phyloP scores from a whole-genome alignment of 2,888 invertebrate species.

The Pheosia tremula region DNA sequence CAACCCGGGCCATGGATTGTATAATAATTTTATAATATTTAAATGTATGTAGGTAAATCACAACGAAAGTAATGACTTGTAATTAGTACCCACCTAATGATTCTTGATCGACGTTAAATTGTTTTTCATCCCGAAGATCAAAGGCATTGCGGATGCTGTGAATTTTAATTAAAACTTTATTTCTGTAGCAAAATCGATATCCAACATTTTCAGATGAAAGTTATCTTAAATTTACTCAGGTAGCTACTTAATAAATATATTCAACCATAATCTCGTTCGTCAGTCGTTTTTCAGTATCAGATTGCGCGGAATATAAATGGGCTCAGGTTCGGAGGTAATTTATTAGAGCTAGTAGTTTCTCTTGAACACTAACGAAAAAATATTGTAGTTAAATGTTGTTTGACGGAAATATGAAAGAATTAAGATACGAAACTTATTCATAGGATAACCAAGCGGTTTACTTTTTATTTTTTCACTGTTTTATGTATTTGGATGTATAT shows the following conservation, averaged over 20 bases:
- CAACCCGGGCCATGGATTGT: too few species aligned
- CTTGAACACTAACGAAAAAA: background rate
- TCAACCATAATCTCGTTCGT: background rate
- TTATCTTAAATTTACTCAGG: background rate
- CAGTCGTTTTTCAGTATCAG: background rate
- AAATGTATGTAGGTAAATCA: background rate
- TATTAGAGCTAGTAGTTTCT: too few species aligned
- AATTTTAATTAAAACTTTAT: slow-evolving; percentile 25
- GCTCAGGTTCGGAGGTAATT: background rate
- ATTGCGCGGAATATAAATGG: background rate
- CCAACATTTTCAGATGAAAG: background rate
- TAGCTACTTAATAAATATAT: background rate
- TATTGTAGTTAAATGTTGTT: slow-evolving; percentile 8
- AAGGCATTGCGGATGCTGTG: slow-evolving; percentile 14
- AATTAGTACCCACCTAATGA: slow-evolving; percentile 7
- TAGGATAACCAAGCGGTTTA: background rate
- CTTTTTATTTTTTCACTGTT: background rate
- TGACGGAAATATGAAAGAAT: slow-evolving; percentile 17
- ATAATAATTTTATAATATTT: too few species aligned
- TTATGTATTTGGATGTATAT: background rate
- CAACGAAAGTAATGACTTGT: background rate
- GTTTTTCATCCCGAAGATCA: slow-evolving; percentile 19
- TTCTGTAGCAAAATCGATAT: background rate
- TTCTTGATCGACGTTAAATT: slow-evolving; percentile 15
- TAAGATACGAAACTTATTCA: slow-evolving; percentile 1